These are phyloP conservation scores for Nyctalus aviator DNA, from an alignment of 2,797 vertebrate species.

Conservation along the genomic window DNA sequence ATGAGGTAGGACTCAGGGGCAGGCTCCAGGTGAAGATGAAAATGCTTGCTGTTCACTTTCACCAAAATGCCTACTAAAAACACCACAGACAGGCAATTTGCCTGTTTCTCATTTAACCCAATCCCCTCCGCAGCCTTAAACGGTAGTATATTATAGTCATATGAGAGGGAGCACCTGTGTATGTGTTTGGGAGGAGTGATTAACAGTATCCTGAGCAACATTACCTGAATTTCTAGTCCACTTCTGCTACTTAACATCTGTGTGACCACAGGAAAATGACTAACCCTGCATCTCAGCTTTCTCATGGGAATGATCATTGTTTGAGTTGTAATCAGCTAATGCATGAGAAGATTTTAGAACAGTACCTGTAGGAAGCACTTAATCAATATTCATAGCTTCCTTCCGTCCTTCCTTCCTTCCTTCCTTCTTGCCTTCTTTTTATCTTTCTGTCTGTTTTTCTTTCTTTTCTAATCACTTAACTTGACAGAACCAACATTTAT, in stretches of 20 bases:
- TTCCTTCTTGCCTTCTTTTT: neutral
- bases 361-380: neutral
- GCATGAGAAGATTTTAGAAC: neutral
- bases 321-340: constrained; percentile 9
- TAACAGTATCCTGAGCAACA: neutral
- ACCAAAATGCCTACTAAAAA: neutral
- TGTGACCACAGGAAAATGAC: neutral
- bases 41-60: neutral
- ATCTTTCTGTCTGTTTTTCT: neutral
- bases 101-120: neutral
- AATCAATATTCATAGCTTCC: neutral
- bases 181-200: neutral
- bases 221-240: neutral
- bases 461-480: neutral
- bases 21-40: neutral
- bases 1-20: too few species aligned
- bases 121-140: neutral
- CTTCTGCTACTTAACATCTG: neutral
- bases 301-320: neutral
- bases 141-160: neutral
- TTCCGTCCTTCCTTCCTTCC: neutral
- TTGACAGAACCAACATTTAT: neutral
- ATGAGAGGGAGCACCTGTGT: neutral
- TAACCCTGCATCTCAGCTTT: neutral
- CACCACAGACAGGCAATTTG: neutral